Evolutionary conservation across 1,140 invertebrate genomes (phyloP), one percentile per base, ranked within the genome.

Genomic region (Neoseiulus cucumeris): DNA sequence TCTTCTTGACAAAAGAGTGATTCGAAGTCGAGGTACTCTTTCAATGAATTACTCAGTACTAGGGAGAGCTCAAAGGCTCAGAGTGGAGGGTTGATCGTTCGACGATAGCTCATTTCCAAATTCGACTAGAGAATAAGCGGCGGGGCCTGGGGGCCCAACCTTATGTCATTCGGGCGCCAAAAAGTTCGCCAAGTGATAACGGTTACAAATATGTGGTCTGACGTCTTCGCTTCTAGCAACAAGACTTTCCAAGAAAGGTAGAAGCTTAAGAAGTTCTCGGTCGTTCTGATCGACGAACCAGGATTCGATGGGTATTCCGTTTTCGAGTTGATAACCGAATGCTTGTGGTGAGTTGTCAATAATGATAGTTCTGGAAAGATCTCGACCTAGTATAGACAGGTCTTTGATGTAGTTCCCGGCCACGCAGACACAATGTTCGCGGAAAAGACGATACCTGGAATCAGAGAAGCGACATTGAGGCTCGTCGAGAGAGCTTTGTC

Each of bases 361-460:
- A 69, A 93, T 93, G 68, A 93, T 84, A 64, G 89, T 91, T 76
- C 88, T 89, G 1, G 88, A 84, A 42, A 96, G 79, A 79, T 97
- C 92, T 68, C 93, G 80, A 28, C 91, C 91, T 17, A 96, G 79
- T 70, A 96, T 94, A 0, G 85, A 87, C 29, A 96, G 78, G 78
- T 97, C 93, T 74, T 97, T 96, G 64, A 97, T 91, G 74, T 96
- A 96, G 78, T 95, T 95, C 0, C 91, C 91, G 78, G 91, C 89
- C 9, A 95, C 87, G 73, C 88, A 89, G 0, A 95, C 84, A 75
- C 92, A 97, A 72, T 96, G 92, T 75, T 97, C 91, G 66, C 92
- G 81, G 77, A 94, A 97, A 64, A 97, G 76, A 64, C 92, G 80
- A 72, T 84, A 84, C 70, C 82, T 84, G 67, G 69, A 71, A 72